Conservation (phyloP, 2,888 invertebrate species). For the Oscheius onirici region DNA sequence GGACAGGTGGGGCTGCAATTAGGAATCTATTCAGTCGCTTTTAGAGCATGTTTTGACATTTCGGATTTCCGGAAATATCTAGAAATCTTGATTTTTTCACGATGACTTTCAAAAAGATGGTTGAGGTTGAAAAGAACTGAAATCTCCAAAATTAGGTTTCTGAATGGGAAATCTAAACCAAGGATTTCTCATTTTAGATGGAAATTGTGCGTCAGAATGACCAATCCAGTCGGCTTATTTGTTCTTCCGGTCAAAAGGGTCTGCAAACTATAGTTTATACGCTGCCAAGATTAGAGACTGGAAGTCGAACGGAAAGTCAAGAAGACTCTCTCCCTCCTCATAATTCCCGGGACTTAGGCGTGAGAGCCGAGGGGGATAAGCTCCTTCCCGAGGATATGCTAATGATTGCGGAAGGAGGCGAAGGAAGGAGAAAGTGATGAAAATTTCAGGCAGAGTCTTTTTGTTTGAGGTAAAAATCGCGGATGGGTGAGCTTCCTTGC, state of each 20-base stretch:
- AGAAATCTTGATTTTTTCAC: background rate
- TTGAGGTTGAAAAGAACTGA: too few relatives aligned
- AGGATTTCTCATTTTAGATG: too few relatives aligned
- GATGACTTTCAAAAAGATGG: too few relatives aligned
- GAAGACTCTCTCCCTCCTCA: background rate
- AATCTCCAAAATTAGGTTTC: too few relatives aligned
- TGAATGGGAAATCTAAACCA: too few relatives aligned
- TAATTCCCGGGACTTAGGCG: constrained; percentile 21
- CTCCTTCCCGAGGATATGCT: constrained; percentile 16
- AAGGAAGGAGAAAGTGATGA: background rate
- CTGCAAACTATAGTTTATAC: background rate
- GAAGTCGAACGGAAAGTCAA: background rate
- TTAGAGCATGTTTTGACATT: too few relatives aligned
- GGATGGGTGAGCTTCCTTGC: too few relatives aligned
- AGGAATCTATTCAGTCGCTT: background rate
- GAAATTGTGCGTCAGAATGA: too few relatives aligned
- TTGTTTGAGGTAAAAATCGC: too few relatives aligned
- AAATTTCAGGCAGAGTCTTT: background rate
- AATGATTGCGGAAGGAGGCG: background rate
- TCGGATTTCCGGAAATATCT: too few relatives aligned
- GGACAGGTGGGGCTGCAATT: constrained; percentile 1
- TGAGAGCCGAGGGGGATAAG: constrained; percentile 28
- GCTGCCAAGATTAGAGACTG: background rate
- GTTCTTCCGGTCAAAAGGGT: too few relatives aligned
- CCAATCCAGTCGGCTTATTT: too few relatives aligned